A percentile compares a stretch with the other conserved stretches of the same genome.
These are phyloP conservation scores for Macropus fuliginosus DNA, from an alignment of 2,797 vertebrate species.

Conservation along the genomic window DNA sequence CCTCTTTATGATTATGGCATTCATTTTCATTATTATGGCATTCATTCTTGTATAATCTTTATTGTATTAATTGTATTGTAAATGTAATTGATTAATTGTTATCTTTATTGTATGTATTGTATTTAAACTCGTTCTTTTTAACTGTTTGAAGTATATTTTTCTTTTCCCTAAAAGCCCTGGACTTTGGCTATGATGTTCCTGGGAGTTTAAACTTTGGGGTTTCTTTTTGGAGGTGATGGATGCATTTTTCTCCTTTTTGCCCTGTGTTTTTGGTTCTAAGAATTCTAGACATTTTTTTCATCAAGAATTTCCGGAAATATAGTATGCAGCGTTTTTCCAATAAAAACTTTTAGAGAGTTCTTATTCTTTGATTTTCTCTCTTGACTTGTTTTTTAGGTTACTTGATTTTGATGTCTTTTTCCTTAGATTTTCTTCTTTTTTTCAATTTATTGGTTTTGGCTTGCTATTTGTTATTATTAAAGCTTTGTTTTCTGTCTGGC, in stretches of 20 bases:
- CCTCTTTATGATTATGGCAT: neutral
- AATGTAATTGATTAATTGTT: neutral
- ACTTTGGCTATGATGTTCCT: neutral
- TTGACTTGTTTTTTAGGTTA: too few species aligned
- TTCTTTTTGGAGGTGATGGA: neutral
- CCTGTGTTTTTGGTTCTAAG: too few species aligned
- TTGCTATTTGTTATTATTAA: neutral
- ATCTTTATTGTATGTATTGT: neutral
- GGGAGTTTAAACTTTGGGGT: neutral
- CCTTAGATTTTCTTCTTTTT: neutral
- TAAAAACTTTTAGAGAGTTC: too few species aligned
- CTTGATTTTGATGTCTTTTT: neutral
- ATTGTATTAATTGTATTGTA: neutral
- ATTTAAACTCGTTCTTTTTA: neutral
- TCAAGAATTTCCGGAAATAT: too few species aligned
- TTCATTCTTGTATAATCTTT: neutral
- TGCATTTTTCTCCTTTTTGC: neutral
- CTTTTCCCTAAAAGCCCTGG: neutral
- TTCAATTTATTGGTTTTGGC: neutral
- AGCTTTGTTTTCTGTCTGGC: neutral
- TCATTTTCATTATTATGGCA: neutral
- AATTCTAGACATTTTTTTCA: too few species aligned
- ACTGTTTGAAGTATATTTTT: neutral
- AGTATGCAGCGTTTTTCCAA: too few species aligned
- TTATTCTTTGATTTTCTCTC: too few species aligned